Evolutionary conservation across 2,113 vertebrate genomes (phyloP), one percentile per base, ranked within the genome.

Genomic region (Rhodinocichla rosea): DNA sequence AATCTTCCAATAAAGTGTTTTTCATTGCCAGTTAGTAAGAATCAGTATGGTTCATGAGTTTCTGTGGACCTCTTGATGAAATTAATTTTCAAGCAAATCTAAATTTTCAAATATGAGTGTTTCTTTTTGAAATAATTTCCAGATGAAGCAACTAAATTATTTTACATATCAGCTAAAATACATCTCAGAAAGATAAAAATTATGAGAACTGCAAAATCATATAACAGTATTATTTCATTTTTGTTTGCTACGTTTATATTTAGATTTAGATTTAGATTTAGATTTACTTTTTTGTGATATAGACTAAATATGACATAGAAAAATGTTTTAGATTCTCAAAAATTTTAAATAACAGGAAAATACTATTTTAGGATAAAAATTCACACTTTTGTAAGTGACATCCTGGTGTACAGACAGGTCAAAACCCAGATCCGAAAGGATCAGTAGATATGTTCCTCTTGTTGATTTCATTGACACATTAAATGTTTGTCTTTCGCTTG

Each of bases 401-500:
- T 59, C 35, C 27, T 52, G 5, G 8, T 76, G 26, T 42, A 35
- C 26, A 77, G 65, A 49, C 10, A 76, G 75, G 70, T 92, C 67
- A 88, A 80, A 85, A n/a, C 8, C 62, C 63, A 69, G 40, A 71
- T 75, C 69, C 73, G 77, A 37, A 3, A 95, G 92, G 85, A 71
- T 67, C 33, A 32, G 59, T 33, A 32, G 76, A 40, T 56, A 32
- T 6, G 17, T 70, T 82, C 86, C 44, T 93, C 59, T 16, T 63
- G 39, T 74, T 92, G 71, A 79, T 94, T 91, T 90, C 59, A 78
- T 80, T 83, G 90, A 83, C 64, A 88, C n/a, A 52, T 70, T 94
- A 96, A 92, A 70, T 63, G 68, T 74, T 94, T 70, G 59, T 68
- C 56, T 89, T 92, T 89, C 84, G 8, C n/a, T 78, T 92, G 83